Base-by-base conservation (phyloP, 1,140 invertebrate genomes). In the Diorhabda sublineata region DNA sequence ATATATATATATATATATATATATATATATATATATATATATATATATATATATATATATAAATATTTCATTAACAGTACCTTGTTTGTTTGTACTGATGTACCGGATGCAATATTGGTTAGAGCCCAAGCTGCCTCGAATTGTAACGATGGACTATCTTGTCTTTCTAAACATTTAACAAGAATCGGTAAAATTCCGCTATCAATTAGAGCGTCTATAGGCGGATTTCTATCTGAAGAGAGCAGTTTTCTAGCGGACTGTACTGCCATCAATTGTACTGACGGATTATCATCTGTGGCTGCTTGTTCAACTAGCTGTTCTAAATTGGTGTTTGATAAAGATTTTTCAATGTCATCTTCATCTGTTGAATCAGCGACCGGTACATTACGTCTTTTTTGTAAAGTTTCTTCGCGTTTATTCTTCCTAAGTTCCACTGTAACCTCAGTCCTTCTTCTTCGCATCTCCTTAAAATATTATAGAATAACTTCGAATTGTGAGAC, bases 81-180 rank as follows among this genome's bases (percentile, higher is more conserved):
- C 82, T 96, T 84, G 78, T 97, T 94, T 41, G 98, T 99, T 85
- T 99, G 98, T 74, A 88, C 86, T 1, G 96, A 97, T 59, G 95
- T 98, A 63, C 98, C 98, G 63, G 95, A 98, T 3, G 98, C 98
- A 78, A 99, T 99, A 80, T 99, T 99, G 73, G 98, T 99, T 69
- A 99, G 84, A 61, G 97, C 98, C 98, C 98, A 99, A 9, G 97
- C 96, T 70, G 97, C 96, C 86, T 99, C 98, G 83, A 99, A 99
- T 83, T 99, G 97, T 70, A 99, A 83, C 65, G 91, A 89, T 58
- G 96, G 92, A 81, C 95, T 96, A 79, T 96, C 91, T 75, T 93
- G 87, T 75, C 90, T 85, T 74, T 92, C 88, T 58, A 99, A 85
- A 84, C 96, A 99, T 71, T 88, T 85, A 56, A 99, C 96, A 74